Evolutionary conservation across 2,797 vertebrate genomes (phyloP).

Genomic region (Urosaurus nigricauda): DNA sequence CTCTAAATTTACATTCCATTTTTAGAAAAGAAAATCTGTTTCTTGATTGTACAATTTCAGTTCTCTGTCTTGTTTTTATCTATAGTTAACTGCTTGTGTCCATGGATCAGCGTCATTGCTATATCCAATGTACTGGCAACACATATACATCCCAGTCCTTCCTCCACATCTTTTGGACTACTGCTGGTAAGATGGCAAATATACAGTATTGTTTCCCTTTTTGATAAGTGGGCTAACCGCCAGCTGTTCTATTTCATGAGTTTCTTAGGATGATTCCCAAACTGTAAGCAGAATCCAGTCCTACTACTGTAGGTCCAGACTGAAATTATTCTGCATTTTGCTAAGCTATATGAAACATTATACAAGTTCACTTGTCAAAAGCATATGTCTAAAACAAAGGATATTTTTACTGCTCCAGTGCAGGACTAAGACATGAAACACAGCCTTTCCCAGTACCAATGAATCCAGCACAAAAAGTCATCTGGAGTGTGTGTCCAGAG

Average conservation of each 20-base stretch:
- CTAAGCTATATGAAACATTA: neutral
- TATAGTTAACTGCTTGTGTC: conserved; percentile 97
- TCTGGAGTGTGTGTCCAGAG: neutral
- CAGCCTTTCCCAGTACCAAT: neutral
- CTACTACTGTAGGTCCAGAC: neutral
- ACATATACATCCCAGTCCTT: conserved; percentile 98
- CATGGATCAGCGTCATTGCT: conserved; percentile 94
- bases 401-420: neutral
- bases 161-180: conserved; percentile 98
- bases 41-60: conserved; percentile 43
- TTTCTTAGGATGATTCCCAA: neutral
- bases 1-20: conserved; percentile 40
- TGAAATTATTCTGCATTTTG: conserved; percentile 11
- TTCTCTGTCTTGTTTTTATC: conserved; percentile 67
- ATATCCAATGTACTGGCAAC: conserved; percentile 99
- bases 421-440: neutral
- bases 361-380: neutral
- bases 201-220: conserved; percentile 40
- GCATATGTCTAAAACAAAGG: neutral
- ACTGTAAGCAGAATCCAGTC: neutral
- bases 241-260: conserved; percentile 23
- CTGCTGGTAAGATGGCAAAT: conserved; percentile 92
- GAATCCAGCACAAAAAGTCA: neutral
- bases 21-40: conserved; percentile 25
- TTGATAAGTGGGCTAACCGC: conserved; percentile 16